Evolutionary conservation across 2,888 invertebrate genomes (phyloP).

Genomic region (Frankliniella intonsa): DNA sequence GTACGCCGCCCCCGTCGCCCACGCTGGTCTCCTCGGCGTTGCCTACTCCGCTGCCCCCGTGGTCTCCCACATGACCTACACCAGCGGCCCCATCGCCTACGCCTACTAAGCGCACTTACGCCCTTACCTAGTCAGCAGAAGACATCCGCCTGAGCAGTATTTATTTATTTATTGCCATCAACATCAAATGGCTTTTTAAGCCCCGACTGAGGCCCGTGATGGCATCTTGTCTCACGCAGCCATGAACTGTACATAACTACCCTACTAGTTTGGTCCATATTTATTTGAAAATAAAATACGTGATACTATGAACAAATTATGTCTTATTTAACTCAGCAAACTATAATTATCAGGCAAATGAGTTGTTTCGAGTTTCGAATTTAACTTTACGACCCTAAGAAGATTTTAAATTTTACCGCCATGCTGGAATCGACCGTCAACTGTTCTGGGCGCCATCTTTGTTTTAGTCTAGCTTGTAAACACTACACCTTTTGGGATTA

Average conservation of each 20-base stretch:
- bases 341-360: too few species aligned
- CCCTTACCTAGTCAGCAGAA: not conserved
- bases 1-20: conserved; percentile 33
- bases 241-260: not conserved
- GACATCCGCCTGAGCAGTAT: not conserved
- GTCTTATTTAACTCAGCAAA: not conserved
- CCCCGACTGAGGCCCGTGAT: not conserved
- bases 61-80: conserved; percentile 38
- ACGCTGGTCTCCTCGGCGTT: conserved; percentile 35
- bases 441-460: too few species aligned
- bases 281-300: not conserved
- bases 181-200: not conserved
- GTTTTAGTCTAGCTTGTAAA: too few species aligned
- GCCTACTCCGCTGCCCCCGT: conserved; percentile 40
- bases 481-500: too few species aligned
- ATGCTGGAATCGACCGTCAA: too few species aligned
- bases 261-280: not conserved
- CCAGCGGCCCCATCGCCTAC: conserved; percentile 22
- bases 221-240: not conserved
- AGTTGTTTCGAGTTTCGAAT: too few species aligned
- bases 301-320: not conserved
- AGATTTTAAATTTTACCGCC: too few species aligned
- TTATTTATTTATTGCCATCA: not conserved
- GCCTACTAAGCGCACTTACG: not conserved
- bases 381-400: too few species aligned